A percentile compares a stretch with the other conserved stretches of the same genome.
phyloP scores from a whole-genome alignment of 2,113 vertebrate species.

The Callopanchax toddi region DNA sequence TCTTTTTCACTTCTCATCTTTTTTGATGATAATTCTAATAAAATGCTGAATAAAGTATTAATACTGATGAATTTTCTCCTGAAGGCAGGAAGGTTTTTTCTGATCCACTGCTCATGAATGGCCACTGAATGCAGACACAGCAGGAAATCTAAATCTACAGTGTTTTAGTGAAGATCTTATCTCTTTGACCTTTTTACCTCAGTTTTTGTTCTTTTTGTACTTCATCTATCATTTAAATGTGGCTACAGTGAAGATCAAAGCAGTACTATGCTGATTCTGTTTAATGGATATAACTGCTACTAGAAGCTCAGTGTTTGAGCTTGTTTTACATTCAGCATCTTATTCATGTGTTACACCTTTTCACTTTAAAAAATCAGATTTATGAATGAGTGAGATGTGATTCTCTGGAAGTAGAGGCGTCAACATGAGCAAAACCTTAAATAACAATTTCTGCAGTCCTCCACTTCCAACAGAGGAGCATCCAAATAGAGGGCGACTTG shows the following conservation, averaged over 20 bases:
- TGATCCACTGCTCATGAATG: constrained; percentile 22
- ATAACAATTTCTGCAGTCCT: constrained; percentile 54
- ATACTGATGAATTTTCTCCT: constrained; percentile 16
- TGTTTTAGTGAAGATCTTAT: constrained; percentile 8
- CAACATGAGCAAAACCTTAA: constrained; percentile 39
- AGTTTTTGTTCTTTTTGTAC: constrained; percentile 14
- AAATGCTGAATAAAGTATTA: constrained; percentile 13
- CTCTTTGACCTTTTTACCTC: constrained; percentile 34
- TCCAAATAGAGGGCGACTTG: constrained; percentile 36
- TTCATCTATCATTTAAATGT: not conserved
- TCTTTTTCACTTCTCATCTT: not conserved
- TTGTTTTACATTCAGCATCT: constrained; percentile 51
- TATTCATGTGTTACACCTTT: constrained; percentile 36
- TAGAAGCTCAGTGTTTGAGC: constrained; percentile 35
- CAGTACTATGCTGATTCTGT: constrained; percentile 39
- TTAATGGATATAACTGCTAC: constrained; percentile 15
- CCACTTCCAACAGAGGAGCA: constrained; percentile 29
- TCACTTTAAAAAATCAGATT: constrained; percentile 44
- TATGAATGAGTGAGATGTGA: constrained; percentile 24
- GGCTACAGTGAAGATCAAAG: too few species aligned
- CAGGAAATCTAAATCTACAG: constrained; percentile 42
- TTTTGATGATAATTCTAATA: constrained; percentile 2
- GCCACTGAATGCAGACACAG: constrained; percentile 49
- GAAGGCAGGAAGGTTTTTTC: constrained; percentile 21
- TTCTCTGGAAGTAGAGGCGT: constrained; percentile 42